A percentile compares a stretch with the other conserved stretches of the same genome.
These are phyloP conservation scores for Vireo altiloquus DNA, from an alignment of 2,113 vertebrate species.

Conservation along the genomic window DNA sequence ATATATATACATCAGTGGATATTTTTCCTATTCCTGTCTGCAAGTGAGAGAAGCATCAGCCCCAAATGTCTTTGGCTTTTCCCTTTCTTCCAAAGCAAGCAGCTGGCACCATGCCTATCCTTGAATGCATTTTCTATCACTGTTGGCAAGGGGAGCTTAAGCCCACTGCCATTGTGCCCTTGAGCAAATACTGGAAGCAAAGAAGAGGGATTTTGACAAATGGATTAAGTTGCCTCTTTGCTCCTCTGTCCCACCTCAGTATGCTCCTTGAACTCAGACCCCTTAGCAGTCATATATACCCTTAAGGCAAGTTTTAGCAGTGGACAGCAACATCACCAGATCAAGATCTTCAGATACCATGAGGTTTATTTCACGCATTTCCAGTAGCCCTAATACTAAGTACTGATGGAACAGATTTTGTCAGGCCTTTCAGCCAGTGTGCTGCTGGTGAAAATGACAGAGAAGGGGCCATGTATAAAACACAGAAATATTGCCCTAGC, in stretches of 20 bases:
- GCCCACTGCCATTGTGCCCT: fast-evolving
- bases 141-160: not conserved
- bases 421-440: not conserved
- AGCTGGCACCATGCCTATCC: not conserved
- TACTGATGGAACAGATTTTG: not conserved
- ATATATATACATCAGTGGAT: not conserved
- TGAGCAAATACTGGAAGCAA: not conserved
- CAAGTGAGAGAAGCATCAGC: not conserved
- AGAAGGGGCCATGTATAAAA: not conserved
- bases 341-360: not conserved
- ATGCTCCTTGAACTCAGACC: not conserved
- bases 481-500: not conserved
- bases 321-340: not conserved
- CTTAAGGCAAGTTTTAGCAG: not conserved
- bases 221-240: not conserved
- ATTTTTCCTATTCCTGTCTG: not conserved
- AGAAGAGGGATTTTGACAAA: not conserved
- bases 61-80: not conserved
- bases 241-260: not conserved
- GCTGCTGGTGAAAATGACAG: not conserved
- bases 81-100: not conserved
- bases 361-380: not conserved
- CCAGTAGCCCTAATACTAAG: not conserved
- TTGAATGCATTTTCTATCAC: not conserved
- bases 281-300: fast-evolving